phyloP scores from a whole-genome alignment of 2,888 invertebrate genomes.

The Acleris cristana region DNA sequence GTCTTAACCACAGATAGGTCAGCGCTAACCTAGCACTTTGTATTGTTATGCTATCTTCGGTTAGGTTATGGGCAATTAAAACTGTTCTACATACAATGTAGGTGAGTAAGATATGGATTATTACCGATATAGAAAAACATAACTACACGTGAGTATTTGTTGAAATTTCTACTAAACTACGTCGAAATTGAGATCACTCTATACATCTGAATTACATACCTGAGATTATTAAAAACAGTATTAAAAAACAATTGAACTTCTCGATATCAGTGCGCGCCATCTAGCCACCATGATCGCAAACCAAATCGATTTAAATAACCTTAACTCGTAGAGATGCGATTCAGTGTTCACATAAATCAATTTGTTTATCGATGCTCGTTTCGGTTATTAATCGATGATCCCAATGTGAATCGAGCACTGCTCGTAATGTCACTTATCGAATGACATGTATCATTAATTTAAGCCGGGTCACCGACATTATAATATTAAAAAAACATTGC shows the following conservation, averaged over 20 bases:
- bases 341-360: slow-evolving; percentile 53
- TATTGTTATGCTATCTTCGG: slow-evolving; percentile 32
- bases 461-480: slow-evolving; percentile 15
- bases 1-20: slow-evolving; percentile 75
- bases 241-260: neutral
- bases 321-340: slow-evolving; percentile 23
- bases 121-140: neutral
- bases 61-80: slow-evolving; percentile 37
- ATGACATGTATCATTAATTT: slow-evolving; percentile 62
- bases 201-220: no score
- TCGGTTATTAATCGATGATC: slow-evolving; percentile 59
- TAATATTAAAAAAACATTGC: no score
- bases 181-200: no score
- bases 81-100: slow-evolving; percentile 25
- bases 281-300: slow-evolving; percentile 9
- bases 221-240: neutral
- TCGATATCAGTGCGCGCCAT: neutral
- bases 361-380: slow-evolving; percentile 53
- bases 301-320: slow-evolving; percentile 22
- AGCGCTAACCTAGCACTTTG: slow-evolving; percentile 45
- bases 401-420: slow-evolving; percentile 46
- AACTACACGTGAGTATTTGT: neutral
- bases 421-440: slow-evolving; percentile 66
- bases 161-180: no score
- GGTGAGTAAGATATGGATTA: slow-evolving; percentile 18